phyloP scores from a whole-genome alignment of 2,888 invertebrate genomes.

The Drosophila birchii region DNA sequence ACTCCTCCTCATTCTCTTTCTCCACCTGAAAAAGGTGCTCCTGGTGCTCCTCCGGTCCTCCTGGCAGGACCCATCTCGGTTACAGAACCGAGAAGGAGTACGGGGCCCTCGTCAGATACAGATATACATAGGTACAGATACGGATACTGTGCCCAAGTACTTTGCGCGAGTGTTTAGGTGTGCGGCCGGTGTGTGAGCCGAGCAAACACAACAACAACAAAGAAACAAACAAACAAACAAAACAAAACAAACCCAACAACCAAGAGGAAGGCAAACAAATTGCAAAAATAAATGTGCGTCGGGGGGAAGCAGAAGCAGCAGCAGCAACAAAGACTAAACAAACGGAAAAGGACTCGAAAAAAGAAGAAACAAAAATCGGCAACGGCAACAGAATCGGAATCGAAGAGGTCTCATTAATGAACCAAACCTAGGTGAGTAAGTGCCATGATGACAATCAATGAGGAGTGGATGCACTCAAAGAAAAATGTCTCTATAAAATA shows the following conservation, averaged over 20 bases:
- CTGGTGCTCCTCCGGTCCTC: slow-evolving; percentile 14
- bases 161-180: slow-evolving; percentile 28
- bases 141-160: slow-evolving; percentile 33
- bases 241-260: slow-evolving; percentile 15
- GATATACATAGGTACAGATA: slow-evolving; percentile 9
- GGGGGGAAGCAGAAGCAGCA: slow-evolving; percentile 48
- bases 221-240: slow-evolving; percentile 33
- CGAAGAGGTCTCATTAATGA: slow-evolving; percentile 47
- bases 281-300: slow-evolving; percentile 65
- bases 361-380: slow-evolving; percentile 50
- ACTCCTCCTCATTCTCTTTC: neutral
- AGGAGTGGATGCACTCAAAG: slow-evolving; percentile 30
- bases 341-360: slow-evolving; percentile 57
- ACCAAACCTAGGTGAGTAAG: slow-evolving; percentile 44
- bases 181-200: slow-evolving; percentile 25
- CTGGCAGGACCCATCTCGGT: slow-evolving; percentile 22
- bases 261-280: slow-evolving; percentile 46
- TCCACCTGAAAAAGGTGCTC: slow-evolving; percentile 1
- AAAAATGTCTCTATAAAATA: neutral
- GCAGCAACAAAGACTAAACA: slow-evolving; percentile 47
- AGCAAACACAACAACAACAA: slow-evolving; percentile 25
- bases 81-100: slow-evolving; percentile 9
- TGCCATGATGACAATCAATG: slow-evolving; percentile 27
- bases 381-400: slow-evolving; percentile 43
- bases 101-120: slow-evolving; percentile 23